Evolutionary conservation across 1,140 invertebrate genomes (phyloP).

Genomic region (Colletes latitarsis): DNA sequence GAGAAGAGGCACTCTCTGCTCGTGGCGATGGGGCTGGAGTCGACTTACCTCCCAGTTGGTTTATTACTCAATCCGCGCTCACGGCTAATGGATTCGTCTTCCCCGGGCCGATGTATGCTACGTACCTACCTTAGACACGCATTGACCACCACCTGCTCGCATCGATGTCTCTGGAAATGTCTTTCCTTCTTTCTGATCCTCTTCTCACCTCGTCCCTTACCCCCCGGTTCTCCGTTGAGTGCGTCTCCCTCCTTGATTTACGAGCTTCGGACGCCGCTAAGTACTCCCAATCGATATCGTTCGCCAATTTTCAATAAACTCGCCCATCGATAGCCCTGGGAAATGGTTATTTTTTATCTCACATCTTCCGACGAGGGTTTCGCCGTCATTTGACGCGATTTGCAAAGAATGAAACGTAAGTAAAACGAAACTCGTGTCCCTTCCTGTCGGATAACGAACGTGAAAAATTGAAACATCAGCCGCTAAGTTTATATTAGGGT

Average conservation of each 20-base stretch:
- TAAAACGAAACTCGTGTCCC: too few species aligned
- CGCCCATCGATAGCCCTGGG: too few species aligned
- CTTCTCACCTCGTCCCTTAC: background rate
- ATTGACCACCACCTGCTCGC: constrained; percentile 55
- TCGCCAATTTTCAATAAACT: too few species aligned
- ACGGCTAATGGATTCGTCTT: constrained; percentile 80
- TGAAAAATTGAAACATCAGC: too few species aligned
- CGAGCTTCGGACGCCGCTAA: background rate
- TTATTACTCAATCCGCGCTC: constrained; percentile 80
- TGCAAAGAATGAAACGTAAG: too few species aligned
- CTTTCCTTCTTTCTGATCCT: constrained; percentile 21
- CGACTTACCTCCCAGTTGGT: constrained; percentile 80
- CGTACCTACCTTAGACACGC: constrained; percentile 62
- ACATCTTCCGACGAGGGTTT: too few species aligned
- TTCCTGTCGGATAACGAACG: too few species aligned
- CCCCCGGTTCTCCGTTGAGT: background rate
- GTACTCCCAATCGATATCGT: background rate
- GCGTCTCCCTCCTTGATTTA: constrained; percentile 11
- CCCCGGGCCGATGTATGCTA: constrained; percentile 52
- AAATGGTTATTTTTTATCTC: too few species aligned
- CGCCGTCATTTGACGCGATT: too few species aligned
- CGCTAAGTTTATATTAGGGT: too few species aligned
- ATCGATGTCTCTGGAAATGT: constrained; percentile 32
- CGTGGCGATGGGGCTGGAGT: constrained; percentile 51
- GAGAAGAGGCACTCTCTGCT: constrained; percentile 29